Conservation (phyloP, 2,888 invertebrate species). For the Eupithecia subumbrata region DNA sequence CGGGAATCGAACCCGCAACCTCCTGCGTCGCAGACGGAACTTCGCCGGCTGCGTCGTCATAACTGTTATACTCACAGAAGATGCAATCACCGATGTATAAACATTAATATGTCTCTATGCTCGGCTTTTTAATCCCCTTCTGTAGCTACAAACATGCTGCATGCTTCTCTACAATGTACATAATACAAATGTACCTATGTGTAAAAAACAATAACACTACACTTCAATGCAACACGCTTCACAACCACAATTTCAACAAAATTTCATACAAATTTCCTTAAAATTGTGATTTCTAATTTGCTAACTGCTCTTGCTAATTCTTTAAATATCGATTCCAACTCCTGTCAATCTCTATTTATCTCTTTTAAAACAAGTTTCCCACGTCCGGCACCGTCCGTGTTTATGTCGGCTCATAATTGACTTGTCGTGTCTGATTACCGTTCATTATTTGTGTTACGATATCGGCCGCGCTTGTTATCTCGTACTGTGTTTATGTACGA, state of each 20-base stretch:
- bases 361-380: conserved; percentile 58
- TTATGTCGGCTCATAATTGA: conserved; percentile 79
- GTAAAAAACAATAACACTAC: no score
- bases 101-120: not conserved
- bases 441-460: conserved; percentile 80
- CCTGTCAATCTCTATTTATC: conserved; percentile 17
- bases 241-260: not conserved
- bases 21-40: no score
- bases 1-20: no score
- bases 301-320: not conserved
- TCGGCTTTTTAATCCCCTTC: not conserved
- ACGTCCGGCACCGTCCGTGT: conserved; percentile 69
- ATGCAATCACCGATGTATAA: not conserved
- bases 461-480: conserved; percentile 71
- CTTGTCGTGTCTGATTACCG: conserved; percentile 82
- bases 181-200: no score
- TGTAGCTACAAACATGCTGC: not conserved
- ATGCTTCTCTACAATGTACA: not conserved
- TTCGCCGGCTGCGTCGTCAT: no score
- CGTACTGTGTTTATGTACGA: conserved; percentile 67
- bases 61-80: no score
- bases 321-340: not conserved
- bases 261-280: not conserved
- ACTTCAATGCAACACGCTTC: no score
- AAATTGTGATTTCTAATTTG: not conserved